These are phyloP conservation scores for Pelosia muscerda DNA, from an alignment of 2,888 invertebrate genomes.

Conservation along the genomic window DNA sequence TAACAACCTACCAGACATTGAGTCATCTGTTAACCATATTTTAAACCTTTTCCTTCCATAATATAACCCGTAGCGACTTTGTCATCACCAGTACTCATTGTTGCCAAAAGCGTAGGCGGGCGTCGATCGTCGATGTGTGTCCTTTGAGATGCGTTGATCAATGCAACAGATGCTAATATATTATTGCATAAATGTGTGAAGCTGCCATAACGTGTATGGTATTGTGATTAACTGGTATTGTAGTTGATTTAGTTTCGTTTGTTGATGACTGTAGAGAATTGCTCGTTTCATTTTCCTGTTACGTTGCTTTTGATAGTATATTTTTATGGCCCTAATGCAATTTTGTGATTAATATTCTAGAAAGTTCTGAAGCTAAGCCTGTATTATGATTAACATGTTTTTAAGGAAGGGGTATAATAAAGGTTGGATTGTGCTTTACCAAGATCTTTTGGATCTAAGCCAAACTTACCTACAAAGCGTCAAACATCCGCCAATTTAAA, in stretches of 20 bases:
- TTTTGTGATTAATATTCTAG: neutral
- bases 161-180: constrained; percentile 17
- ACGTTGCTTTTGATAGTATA: neutral
- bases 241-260: neutral
- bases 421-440: too few species aligned
- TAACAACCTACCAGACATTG: neutral
- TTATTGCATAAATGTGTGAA: neutral
- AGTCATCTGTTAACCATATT: neutral
- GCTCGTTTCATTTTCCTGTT: neutral
- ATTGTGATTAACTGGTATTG: constrained; percentile 12
- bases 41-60: neutral
- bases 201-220: constrained; percentile 5
- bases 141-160: constrained; percentile 49
- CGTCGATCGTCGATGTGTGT: constrained; percentile 61
- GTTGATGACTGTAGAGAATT: neutral
- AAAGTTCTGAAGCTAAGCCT: neutral
- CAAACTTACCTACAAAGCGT: too few species aligned
- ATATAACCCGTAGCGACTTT: constrained; percentile 26
- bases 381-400: too few species aligned
- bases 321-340: neutral
- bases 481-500: too few species aligned
- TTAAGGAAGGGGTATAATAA: too few species aligned
- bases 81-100: constrained; percentile 45
- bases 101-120: constrained; percentile 58
- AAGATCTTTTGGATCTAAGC: too few species aligned